Evolutionary conservation across 2,113 vertebrate species (phyloP), one percentile per base, ranked within the genome.

Genomic region (Parus major): DNA sequence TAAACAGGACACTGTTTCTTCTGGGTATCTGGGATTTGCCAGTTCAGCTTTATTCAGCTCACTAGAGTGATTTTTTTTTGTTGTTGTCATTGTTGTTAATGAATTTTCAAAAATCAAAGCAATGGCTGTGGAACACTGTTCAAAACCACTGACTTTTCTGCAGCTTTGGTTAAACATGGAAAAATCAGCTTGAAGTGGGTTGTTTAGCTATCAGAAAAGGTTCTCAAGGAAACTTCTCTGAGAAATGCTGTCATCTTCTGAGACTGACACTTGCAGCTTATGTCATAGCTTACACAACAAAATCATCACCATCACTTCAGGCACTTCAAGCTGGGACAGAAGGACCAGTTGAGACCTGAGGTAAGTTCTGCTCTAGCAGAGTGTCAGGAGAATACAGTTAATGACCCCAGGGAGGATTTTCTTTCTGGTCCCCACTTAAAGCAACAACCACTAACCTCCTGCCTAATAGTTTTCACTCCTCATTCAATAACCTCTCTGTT

Each of bases 1-100:
- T 69, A 97, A 95, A 94, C 88, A 96, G 86, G 82, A 93, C 91
- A 79, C 46, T 77, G 82, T 73, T 95, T 39, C 70, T 94, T 80
- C 82, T 94, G 93, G 70, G 53, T 91, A 69, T 90, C 94, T 86
- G 59, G 41, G 63, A 90, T 93, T 92, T 94, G 78, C 91, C 70
- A 90, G 61, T 70, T 93, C 87, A 91, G 87, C 68, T 90, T 90
- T 92, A 90, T 88, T 70, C 84, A 49, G 33, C 19, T 87, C 39
- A 35, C 49, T n/a, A 70, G 53, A 53, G 65, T 41, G 23, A 52
- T 28, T 29, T 29, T 28, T 52, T 29, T 2, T 68, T 31, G 5
- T 61, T n/a, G 19, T 53, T 27, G 22, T 39, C 4, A 1, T 39
- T 29, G 23, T 28, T 50, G 39, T 44, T 16, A 82, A 63, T 75